Evolutionary conservation across 2,888 invertebrate genomes (phyloP).

Genomic region (Dynastes grantii): DNA sequence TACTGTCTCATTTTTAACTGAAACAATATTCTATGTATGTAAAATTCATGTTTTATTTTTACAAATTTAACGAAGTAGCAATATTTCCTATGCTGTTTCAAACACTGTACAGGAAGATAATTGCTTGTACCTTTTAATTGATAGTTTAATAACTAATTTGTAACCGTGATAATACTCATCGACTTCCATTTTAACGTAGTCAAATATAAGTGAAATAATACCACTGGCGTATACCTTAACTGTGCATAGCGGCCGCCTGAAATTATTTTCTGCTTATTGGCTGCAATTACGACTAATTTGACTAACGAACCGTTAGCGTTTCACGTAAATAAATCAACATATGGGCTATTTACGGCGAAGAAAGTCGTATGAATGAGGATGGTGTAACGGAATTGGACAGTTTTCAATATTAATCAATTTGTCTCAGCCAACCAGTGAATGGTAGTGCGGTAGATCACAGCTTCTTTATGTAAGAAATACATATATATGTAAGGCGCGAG

Average conservation of each 20-base stretch:
- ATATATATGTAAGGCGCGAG: neutral
- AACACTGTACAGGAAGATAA: no score
- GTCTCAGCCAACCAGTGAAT: slow-evolving; percentile 10
- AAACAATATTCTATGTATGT: no score
- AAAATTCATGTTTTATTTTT: no score
- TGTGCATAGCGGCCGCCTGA: neutral
- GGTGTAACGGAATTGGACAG: slow-evolving; percentile 21
- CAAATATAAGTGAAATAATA: neutral
- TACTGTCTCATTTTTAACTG: no score
- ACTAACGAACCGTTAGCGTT: slow-evolving; percentile 31
- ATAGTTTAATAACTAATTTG: neutral
- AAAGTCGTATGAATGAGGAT: slow-evolving; percentile 19
- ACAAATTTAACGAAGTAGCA: no score
- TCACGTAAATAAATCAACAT: slow-evolving; percentile 33
- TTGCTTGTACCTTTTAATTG: neutral
- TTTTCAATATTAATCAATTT: slow-evolving; percentile 27
- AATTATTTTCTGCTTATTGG: slow-evolving; percentile 9
- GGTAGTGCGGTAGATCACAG: neutral
- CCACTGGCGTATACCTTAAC: slow-evolving; percentile 10
- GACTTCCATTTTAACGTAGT: neutral
- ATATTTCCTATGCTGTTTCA: no score
- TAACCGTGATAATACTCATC: neutral
- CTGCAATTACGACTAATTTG: slow-evolving; percentile 24
- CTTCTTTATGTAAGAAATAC: neutral
- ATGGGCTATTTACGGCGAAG: slow-evolving; percentile 10